Evolutionary conservation across 2,113 vertebrate genomes (phyloP).

Genomic region (Rafetus swinhoei): DNA sequence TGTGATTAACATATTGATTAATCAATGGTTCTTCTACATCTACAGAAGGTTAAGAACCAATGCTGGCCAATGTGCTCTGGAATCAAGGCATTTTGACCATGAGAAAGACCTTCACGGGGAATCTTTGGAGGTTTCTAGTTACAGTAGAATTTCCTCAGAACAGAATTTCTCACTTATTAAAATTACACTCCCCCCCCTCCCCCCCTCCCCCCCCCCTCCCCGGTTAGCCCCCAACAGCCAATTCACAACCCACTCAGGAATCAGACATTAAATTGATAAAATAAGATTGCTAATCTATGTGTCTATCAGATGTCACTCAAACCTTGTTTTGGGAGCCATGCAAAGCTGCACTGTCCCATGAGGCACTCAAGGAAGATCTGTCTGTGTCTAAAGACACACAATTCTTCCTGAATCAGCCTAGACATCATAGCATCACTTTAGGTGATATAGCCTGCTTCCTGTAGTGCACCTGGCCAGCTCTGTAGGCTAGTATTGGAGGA

Average conservation of each 20-base stretch:
- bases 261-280: too few species aligned
- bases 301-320: not conserved
- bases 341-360: not conserved
- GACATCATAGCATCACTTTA: not conserved
- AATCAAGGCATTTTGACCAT: not conserved
- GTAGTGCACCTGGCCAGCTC: not conserved
- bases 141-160: not conserved
- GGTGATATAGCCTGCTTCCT: not conserved
- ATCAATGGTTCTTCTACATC: not conserved
- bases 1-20: not conserved
- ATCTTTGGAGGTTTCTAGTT: not conserved
- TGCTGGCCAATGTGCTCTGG: not conserved
- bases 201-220: rapidly evolving
- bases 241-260: not conserved
- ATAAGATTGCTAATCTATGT: not conserved
- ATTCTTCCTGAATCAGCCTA: not conserved
- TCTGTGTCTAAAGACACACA: not conserved
- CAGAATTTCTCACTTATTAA: not conserved
- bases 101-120: not conserved
- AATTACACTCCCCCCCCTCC: not conserved
- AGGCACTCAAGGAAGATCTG: not conserved
- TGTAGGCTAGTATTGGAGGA: not conserved
- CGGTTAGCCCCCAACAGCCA: not conserved
- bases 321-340: not conserved
- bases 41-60: not conserved